These are phyloP conservation scores for Spinus pinus DNA, from an alignment of 2,797 vertebrate genomes.

Conservation along the genomic window DNA sequence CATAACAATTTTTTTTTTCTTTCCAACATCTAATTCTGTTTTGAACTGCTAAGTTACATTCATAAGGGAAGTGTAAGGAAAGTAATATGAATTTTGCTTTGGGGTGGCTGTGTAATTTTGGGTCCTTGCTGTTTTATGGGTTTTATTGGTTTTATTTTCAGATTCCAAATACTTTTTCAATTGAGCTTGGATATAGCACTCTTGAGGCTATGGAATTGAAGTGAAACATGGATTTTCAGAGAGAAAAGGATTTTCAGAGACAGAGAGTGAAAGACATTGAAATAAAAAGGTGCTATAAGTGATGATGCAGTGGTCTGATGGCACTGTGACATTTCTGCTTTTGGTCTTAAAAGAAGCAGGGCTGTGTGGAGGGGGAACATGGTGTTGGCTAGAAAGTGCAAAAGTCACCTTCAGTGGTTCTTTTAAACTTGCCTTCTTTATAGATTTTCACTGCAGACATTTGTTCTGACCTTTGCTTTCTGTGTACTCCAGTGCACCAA, in stretches of 20 bases:
- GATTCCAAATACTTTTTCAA: background rate
- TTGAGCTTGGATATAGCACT: background rate
- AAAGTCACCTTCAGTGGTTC: background rate
- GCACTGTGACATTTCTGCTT: background rate
- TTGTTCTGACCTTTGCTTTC: background rate
- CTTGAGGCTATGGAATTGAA: background rate
- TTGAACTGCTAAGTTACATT: background rate
- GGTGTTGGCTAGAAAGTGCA: background rate
- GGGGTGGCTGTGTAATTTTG: background rate
- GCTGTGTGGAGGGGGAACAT: background rate
- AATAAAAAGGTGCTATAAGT: background rate
- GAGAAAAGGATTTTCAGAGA: background rate
- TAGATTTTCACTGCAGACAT: background rate
- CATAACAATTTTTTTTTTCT: background rate
- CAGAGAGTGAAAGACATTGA: background rate
- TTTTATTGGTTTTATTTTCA: background rate
- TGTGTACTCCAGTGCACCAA: background rate
- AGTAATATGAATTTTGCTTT: background rate
- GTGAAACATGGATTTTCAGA: background rate
- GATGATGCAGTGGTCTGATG: background rate
- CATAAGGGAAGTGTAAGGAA: background rate
- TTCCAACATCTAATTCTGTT: background rate
- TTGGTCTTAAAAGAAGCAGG: background rate
- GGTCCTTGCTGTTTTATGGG: accelerated
- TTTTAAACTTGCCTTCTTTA: background rate